Evolutionary conservation across 2,888 invertebrate species (phyloP), one percentile per base, ranked within the genome.

Genomic region (Gonocerus acuteangulatus): DNA sequence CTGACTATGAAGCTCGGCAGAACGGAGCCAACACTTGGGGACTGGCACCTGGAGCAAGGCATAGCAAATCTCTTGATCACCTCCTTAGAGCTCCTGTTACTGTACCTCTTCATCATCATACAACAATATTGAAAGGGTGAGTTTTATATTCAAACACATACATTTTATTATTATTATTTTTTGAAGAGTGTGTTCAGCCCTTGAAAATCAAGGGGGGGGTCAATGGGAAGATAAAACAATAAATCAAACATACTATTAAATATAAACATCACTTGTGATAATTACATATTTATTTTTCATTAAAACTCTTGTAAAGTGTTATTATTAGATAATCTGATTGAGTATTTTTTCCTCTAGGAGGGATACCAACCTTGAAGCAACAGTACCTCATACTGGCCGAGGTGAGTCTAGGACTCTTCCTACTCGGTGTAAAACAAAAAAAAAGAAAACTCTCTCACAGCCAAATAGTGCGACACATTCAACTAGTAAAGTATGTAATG

Each of bases 21-120:
- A 65, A 63, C 23, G 61, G 63, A 1, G 47, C 59, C 13, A 64
- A 62, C 39, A 51, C 59, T 15, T 64, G 64, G 64, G 60, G 64
- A 7, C 45, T 66, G 19, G 61, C 49, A 45, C 64, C 68, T 39
- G 67, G 67, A 39, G 82, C 86, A 0, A 78, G 88, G 60, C 89
- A 90, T 71, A 89, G 89, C 73, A 89, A 88, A 72, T 89, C 89
- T 1, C 74, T 90, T 66, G 90, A 90, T 73, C 88, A 89, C 69
- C 74, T 89, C 48, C 82, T 66, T 65, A 65, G 67, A 58, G 64
- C 64, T 39, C 67, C 62, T 27, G 36, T 48, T 49, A 65, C 66
- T 11, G 58, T 56, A 19, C 58, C 62, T 23, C 60, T 61, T 19
- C 64, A 57, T 13, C 60, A 45, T 75, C 78, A 71, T 63, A 15